Evolutionary conservation across 2,797 vertebrate genomes (phyloP).

Genomic region (Lepus townsendii): DNA sequence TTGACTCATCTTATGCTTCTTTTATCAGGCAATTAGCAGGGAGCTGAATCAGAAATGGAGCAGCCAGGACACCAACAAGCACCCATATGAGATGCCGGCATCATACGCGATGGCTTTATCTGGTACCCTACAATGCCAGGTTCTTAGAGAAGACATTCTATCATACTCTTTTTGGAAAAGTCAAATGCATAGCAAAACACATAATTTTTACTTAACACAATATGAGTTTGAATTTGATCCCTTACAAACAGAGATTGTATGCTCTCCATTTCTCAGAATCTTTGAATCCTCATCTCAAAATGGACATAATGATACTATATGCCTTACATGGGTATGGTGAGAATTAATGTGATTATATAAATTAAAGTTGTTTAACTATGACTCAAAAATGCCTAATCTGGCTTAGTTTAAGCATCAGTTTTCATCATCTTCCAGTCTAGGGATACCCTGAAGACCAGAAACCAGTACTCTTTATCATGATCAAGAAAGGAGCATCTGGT

Average conservation of each 20-base stretch:
- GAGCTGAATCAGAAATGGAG: no score
- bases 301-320: background rate
- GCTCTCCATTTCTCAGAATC: background rate
- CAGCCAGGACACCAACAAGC: no score
- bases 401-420: background rate
- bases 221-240: background rate
- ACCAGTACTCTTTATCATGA: background rate
- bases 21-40: no score
- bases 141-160: background rate
- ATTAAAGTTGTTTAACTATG: background rate
- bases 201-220: background rate
- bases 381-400: background rate
- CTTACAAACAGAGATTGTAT: background rate
- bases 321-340: background rate
- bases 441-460: background rate
- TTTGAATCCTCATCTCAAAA: background rate
- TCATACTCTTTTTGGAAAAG: background rate
- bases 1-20: no score
- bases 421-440: background rate
- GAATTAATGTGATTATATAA: constrained; percentile 11
- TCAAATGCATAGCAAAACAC: background rate
- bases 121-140: no score
- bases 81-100: no score
- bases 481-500: background rate
- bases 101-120: no score